phyloP scores from a whole-genome alignment of 2,888 invertebrate species.

The Endotricha flammealis region DNA sequence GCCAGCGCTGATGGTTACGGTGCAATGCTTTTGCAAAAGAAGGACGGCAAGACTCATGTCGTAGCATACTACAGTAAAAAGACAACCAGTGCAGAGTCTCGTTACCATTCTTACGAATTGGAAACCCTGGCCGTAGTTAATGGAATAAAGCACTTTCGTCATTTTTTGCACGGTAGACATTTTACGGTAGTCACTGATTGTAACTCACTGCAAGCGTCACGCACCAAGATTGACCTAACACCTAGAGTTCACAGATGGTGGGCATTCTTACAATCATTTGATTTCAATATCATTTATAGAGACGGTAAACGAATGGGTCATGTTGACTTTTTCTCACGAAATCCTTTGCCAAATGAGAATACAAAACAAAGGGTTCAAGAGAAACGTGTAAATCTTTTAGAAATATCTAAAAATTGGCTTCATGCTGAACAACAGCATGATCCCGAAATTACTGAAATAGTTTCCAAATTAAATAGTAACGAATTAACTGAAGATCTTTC shows the following conservation, averaged over 20 bases:
- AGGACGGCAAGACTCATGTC: conserved; percentile 3
- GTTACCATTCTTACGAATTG: not conserved
- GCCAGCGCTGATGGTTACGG: conserved; percentile 24
- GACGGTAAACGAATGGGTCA: conserved; percentile 15
- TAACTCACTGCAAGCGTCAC: conserved; percentile 16
- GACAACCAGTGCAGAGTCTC: conserved; percentile 17
- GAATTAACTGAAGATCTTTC: conserved; percentile 11
- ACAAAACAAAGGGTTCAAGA: conserved; percentile 1
- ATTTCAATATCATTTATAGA: conserved; percentile 19
- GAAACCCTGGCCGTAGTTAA: conserved; percentile 3
- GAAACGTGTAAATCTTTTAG: conserved; percentile 9
- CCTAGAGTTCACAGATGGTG: conserved; percentile 20
- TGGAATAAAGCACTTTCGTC: not conserved
- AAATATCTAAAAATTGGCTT: conserved; percentile 11
- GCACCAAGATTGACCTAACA: conserved; percentile 13
- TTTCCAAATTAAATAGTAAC: conserved; percentile 2
- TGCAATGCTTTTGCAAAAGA: conserved; percentile 18
- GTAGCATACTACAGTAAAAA: conserved; percentile 19
- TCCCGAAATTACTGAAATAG: conserved; percentile 6
- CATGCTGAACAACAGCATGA: conserved; percentile 11
- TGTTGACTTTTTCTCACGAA: conserved; percentile 17
- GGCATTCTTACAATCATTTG: conserved; percentile 18
- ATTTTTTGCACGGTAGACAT: conserved; percentile 11
- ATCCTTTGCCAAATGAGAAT: conserved; percentile 1
- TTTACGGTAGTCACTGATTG: conserved; percentile 17